A percentile compares a stretch with the other conserved stretches of the same genome.
Conservation (phyloP, 2,888 invertebrate genomes). For the Phoenoteleia sp. region DNA sequence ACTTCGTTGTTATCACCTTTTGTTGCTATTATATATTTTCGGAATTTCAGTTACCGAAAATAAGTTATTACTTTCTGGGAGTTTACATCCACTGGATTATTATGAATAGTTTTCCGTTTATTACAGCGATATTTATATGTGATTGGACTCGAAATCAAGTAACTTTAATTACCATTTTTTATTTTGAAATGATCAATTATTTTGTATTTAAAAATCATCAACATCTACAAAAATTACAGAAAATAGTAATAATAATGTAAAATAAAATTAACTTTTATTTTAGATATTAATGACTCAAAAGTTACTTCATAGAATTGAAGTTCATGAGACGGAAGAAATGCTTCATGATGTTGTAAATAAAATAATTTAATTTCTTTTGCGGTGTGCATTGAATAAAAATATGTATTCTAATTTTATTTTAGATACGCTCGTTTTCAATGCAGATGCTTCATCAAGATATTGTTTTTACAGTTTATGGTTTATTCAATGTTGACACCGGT, state of each 20-base stretch:
- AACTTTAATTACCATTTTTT: conserved; percentile 15
- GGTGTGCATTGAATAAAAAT: too few species aligned
- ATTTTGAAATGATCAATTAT: too few species aligned
- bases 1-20: conserved; percentile 34
- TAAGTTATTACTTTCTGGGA: conserved; percentile 14
- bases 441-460: conserved; percentile 50
- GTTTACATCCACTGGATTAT: conserved; percentile 41
- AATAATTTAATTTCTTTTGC: not conserved
- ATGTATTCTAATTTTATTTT: conserved; percentile 1
- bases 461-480: conserved; percentile 21
- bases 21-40: conserved; percentile 51
- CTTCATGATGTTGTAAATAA: conserved; percentile 36
- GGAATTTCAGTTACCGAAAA: conserved; percentile 20
- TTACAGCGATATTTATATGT: conserved; percentile 11
- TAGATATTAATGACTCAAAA: conserved; percentile 22
- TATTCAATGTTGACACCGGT: conserved; percentile 34
- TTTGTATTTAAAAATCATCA: too few species aligned
- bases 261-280: not conserved
- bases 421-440: conserved; percentile 46
- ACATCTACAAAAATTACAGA: too few species aligned
- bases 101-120: conserved; percentile 40
- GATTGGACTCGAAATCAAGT: conserved; percentile 44
- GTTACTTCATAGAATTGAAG: conserved; percentile 46
- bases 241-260: too few species aligned
- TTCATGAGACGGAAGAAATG: conserved; percentile 6